A percentile compares a stretch with the other conserved stretches of the same genome.
These are phyloP conservation scores for Pangasius sanitwongsei DNA, from an alignment of 2,797 vertebrate species.

Conservation along the genomic window DNA sequence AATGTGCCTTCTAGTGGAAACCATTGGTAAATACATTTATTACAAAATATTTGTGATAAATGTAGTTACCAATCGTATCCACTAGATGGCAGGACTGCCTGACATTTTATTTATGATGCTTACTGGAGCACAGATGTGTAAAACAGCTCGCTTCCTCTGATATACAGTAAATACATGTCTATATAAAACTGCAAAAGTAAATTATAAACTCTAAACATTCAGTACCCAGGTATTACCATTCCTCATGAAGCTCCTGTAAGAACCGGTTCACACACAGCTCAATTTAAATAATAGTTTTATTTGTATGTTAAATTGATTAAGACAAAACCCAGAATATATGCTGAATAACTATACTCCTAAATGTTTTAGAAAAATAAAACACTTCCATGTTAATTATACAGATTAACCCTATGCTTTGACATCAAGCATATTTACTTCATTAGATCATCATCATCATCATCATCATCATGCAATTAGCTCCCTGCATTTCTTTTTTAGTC, in stretches of 20 bases:
- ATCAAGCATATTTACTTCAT: constrained; percentile 55
- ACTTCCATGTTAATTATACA: constrained; percentile 59
- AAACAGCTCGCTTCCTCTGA: not conserved
- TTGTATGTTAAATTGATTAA: constrained; percentile 52
- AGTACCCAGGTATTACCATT: not conserved
- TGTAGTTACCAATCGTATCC: not conserved
- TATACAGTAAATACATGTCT: not conserved
- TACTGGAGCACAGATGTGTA: not conserved
- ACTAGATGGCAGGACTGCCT: not conserved
- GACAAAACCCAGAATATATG: constrained; percentile 58
- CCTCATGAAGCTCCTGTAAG: not conserved
- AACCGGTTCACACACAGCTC: not conserved
- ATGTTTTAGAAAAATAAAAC: constrained; percentile 71
- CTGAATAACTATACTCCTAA: constrained; percentile 56
- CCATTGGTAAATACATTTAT: not conserved
- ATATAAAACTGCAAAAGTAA: not conserved
- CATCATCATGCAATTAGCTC: constrained; percentile 51
- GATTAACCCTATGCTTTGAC: constrained; percentile 57
- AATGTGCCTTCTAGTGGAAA: not conserved
- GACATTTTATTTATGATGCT: not conserved
- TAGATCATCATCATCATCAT: constrained; percentile 14
- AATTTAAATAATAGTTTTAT: constrained; percentile 42
- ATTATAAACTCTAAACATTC: not conserved
- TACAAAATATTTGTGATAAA: not conserved
- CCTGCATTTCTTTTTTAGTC: constrained; percentile 52